Conservation (phyloP, 2,888 invertebrate genomes). For the Vesta saturnalis region DNA sequence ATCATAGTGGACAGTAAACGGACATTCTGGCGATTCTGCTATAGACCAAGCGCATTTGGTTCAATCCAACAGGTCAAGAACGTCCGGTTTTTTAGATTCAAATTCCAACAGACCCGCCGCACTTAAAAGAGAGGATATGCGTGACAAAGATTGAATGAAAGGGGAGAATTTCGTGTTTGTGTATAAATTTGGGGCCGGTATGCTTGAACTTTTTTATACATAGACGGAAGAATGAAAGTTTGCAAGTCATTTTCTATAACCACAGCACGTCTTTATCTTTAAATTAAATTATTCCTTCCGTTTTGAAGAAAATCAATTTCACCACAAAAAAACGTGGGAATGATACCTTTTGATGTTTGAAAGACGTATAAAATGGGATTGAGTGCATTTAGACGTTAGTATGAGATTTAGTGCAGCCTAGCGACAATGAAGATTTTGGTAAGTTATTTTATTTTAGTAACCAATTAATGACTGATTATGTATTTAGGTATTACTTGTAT, state of each 20-base stretch:
- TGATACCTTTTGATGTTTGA: constrained; percentile 7
- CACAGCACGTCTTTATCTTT: constrained; percentile 28
- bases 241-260: constrained; percentile 22
- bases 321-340: constrained; percentile 36
- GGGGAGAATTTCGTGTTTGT: constrained; percentile 13
- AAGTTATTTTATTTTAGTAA: constrained; percentile 8
- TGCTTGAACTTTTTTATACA: constrained; percentile 7
- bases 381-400: constrained; percentile 11
- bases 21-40: neutral
- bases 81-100: constrained; percentile 20
- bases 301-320: constrained; percentile 21
- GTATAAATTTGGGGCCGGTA: neutral
- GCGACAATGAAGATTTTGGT: constrained; percentile 26
- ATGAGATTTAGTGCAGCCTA: neutral
- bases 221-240: constrained; percentile 21
- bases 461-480: neutral
- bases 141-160: neutral
- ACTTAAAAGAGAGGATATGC: neutral
- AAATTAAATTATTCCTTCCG: constrained; percentile 19
- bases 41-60: neutral
- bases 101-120: constrained; percentile 24
- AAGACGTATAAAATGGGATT: constrained; percentile 25
- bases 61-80: constrained; percentile 10
- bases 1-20: constrained; percentile 8
- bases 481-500: constrained; percentile 25